phyloP scores from a whole-genome alignment of 2,797 vertebrate species.

The Parambassis ranga region DNA sequence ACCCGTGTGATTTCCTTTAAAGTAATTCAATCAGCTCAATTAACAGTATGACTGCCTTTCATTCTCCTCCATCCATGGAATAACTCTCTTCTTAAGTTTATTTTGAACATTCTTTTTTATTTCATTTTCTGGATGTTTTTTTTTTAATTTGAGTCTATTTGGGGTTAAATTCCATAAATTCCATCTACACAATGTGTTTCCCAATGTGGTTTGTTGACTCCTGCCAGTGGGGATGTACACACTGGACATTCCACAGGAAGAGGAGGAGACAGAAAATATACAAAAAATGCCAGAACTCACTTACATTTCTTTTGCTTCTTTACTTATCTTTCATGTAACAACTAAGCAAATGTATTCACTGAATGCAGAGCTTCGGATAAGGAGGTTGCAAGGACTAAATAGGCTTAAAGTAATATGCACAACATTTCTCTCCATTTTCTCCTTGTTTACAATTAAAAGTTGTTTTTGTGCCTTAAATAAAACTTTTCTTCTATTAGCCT shows the following conservation, averaged over 20 bases:
- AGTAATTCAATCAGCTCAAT: constrained; percentile 22
- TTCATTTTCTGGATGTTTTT: neutral
- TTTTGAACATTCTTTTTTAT: neutral
- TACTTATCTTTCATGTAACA: neutral
- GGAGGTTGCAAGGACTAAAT: too few relatives aligned
- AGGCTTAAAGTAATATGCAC: too few relatives aligned
- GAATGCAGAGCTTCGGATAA: too few relatives aligned
- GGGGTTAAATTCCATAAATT: constrained; percentile 31
- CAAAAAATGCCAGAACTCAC: neutral
- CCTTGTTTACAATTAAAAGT: too few relatives aligned
- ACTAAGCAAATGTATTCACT: neutral
- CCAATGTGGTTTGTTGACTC: constrained; percentile 39
- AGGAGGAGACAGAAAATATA: neutral
- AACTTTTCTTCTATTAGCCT: too few relatives aligned
- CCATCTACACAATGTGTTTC: constrained; percentile 9
- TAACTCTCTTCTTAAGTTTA: neutral
- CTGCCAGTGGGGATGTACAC: constrained; percentile 5
- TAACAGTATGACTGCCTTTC: neutral
- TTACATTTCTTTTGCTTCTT: neutral
- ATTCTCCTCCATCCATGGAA: constrained; percentile 2
- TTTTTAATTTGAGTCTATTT: neutral
- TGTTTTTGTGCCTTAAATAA: too few relatives aligned
- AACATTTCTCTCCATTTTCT: too few relatives aligned
- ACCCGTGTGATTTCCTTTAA: constrained; percentile 40
- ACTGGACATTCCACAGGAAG: constrained; percentile 40